Evolutionary conservation across 2,797 vertebrate genomes (phyloP).

Genomic region (Cyclura pinguis): DNA sequence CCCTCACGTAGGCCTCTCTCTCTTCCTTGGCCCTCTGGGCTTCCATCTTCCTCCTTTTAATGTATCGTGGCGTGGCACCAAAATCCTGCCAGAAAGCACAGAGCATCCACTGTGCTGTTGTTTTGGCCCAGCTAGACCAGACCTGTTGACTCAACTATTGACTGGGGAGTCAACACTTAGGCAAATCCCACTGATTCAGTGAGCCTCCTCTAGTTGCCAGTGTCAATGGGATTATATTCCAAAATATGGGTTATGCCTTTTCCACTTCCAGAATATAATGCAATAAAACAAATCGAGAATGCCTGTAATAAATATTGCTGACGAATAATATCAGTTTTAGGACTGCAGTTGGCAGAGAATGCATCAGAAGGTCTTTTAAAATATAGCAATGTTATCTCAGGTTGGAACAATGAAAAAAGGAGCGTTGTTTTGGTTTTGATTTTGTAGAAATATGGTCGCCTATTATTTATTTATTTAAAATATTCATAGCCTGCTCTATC

Average conservation of each 20-base stretch:
- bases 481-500: too few species aligned
- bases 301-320: not conserved
- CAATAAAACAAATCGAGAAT: not conserved
- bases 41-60: not conserved
- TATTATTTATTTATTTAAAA: too few species aligned
- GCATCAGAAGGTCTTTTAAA: too few species aligned
- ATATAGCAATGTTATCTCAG: not conserved
- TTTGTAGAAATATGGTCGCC: not conserved
- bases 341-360: too few species aligned
- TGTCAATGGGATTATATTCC: too few species aligned
- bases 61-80: not conserved
- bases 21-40: not conserved
- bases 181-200: too few species aligned
- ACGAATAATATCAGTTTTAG: not conserved
- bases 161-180: too few species aligned
- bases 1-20: not conserved
- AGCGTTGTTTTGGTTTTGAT: not conserved
- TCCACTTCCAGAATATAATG: not conserved
- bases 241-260: too few species aligned
- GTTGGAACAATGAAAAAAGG: too few species aligned
- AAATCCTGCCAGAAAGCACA: constrained; percentile 4
- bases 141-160: too few species aligned
- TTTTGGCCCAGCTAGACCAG: too few species aligned
- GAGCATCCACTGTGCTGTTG: not conserved
- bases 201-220: too few species aligned